Evolutionary conservation across 1,140 invertebrate species (phyloP).

Genomic region (Drosophila seguyi): DNA sequence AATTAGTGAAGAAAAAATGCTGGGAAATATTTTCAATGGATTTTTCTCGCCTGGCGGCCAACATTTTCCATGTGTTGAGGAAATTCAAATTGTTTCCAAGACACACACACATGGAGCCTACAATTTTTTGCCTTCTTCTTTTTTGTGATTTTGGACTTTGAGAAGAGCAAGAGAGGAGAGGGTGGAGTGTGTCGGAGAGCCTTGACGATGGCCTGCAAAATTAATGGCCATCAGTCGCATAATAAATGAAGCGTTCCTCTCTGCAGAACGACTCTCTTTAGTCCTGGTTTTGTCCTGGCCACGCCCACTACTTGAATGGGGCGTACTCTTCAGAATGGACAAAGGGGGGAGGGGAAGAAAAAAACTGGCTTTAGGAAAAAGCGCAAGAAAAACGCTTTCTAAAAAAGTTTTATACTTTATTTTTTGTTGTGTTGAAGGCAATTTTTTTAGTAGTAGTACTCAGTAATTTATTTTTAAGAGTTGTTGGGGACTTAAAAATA

Average conservation of each 20-base stretch:
- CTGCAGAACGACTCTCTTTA: slow-evolving; percentile 5
- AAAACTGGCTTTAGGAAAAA: slow-evolving; percentile 1
- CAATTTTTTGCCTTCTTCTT: neutral
- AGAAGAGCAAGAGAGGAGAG: neutral
- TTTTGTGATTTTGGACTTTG: slow-evolving; percentile 3
- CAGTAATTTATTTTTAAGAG: neutral
- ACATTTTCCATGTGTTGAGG: slow-evolving; percentile 4
- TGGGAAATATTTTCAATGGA: neutral
- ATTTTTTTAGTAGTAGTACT: slow-evolving; percentile 1
- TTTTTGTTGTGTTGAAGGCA: slow-evolving; percentile 10
- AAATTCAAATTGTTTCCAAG: slow-evolving; percentile 15
- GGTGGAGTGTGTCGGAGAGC: neutral
- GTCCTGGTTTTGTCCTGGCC: slow-evolving; percentile 17
- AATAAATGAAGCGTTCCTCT: slow-evolving; percentile 73
- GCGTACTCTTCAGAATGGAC: slow-evolving; percentile 13
- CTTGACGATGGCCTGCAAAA: slow-evolving; percentile 60
- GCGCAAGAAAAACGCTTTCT: slow-evolving; percentile 32
- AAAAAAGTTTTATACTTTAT: slow-evolving; percentile 27
- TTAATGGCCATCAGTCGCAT: slow-evolving; percentile 80
- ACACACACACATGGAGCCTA: neutral
- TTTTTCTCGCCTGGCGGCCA: slow-evolving; percentile 4
- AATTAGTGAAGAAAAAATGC: slow-evolving; percentile 41
- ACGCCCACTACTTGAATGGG: slow-evolving; percentile 47
- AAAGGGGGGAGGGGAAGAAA: neutral
- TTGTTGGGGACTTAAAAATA: neutral